Evolutionary conservation across 1,140 invertebrate genomes (phyloP).

Genomic region (Zaprionus ornatus): DNA sequence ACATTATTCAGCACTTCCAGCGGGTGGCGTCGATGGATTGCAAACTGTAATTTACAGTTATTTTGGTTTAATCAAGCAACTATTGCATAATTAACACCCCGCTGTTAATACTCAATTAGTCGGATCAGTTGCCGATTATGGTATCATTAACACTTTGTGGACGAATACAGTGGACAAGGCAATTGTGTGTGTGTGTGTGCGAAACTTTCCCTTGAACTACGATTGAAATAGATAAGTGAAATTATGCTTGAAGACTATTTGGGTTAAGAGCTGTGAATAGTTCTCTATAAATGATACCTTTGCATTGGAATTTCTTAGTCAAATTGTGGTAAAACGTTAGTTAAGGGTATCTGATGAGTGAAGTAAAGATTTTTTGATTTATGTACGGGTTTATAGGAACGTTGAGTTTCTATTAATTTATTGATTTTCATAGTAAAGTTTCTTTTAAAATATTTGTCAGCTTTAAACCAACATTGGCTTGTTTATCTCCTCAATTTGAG

Average conservation of each 20-base stretch:
- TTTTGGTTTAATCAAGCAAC: slow-evolving; percentile 18
- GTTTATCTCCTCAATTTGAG: background rate
- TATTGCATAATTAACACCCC: slow-evolving; percentile 36
- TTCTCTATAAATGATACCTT: background rate
- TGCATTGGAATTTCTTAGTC: background rate
- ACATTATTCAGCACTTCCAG: background rate
- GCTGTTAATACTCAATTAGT: slow-evolving; percentile 34
- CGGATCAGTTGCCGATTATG: slow-evolving; percentile 10
- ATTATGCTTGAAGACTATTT: background rate
- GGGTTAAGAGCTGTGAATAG: background rate
- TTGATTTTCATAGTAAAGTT: background rate
- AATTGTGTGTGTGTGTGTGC: background rate
- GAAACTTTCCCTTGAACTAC: slow-evolving; percentile 16
- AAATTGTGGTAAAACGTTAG: too few relatives aligned
- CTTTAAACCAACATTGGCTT: background rate
- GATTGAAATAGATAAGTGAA: slow-evolving; percentile 3
- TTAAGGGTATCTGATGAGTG: too few relatives aligned
- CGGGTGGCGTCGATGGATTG: background rate
- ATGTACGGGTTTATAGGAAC: too few relatives aligned
- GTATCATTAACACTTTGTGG: slow-evolving; percentile 28
- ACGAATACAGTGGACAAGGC: background rate
- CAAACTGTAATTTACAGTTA: slow-evolving; percentile 5
- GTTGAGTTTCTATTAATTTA: background rate
- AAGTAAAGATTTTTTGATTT: too few relatives aligned
- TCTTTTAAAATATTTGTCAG: background rate